Percentiles rank a stretch among this genome's conserved stretches.
Conservation (phyloP, 2,113 vertebrate genomes). For the Tretioscincus oriximinensis region DNA sequence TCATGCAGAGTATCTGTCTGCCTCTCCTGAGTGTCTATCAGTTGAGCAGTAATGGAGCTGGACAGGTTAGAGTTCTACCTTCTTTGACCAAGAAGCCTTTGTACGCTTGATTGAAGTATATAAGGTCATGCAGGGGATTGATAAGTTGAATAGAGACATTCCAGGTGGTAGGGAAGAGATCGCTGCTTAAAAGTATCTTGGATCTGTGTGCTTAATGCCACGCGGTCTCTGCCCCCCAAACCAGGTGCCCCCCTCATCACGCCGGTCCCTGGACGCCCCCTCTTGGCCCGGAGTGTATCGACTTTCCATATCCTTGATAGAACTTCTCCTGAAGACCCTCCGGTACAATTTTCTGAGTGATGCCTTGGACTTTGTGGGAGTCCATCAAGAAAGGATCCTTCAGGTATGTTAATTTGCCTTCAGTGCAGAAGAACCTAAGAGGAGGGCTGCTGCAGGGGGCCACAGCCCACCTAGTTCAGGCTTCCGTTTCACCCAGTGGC, state of each 20-base stretch:
- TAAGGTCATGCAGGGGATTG: too few species aligned
- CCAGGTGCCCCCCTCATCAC: slow-evolving; percentile 76
- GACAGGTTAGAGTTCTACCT: slow-evolving; percentile 77
- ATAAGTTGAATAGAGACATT: too few species aligned
- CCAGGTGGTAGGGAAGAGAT: too few species aligned
- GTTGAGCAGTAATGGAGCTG: slow-evolving; percentile 80
- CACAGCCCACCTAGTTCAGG: too few species aligned
- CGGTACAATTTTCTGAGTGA: slow-evolving; percentile 94
- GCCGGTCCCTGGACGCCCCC: slow-evolving; percentile 87
- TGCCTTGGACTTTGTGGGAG: slow-evolving; percentile 93
- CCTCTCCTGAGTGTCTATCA: slow-evolving; percentile 95
- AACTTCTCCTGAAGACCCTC: slow-evolving; percentile 92
- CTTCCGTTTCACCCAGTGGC: too few species aligned
- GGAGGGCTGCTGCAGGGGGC: too few species aligned
- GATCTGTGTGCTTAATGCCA: too few species aligned
- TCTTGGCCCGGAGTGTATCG: slow-evolving; percentile 95
- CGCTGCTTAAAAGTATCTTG: too few species aligned
- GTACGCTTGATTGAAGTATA: too few species aligned
- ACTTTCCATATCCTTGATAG: slow-evolving; percentile 93
- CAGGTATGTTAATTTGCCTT: slow-evolving; percentile 74
- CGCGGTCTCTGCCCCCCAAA: too few species aligned
- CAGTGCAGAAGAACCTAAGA: too few species aligned
- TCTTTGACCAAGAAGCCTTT: too few species aligned
- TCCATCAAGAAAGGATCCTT: slow-evolving; percentile 94
- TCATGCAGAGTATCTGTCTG: slow-evolving; percentile 91